These are phyloP conservation scores for Sander lucioperca DNA, from an alignment of 2,113 vertebrate species.

Conservation along the genomic window DNA sequence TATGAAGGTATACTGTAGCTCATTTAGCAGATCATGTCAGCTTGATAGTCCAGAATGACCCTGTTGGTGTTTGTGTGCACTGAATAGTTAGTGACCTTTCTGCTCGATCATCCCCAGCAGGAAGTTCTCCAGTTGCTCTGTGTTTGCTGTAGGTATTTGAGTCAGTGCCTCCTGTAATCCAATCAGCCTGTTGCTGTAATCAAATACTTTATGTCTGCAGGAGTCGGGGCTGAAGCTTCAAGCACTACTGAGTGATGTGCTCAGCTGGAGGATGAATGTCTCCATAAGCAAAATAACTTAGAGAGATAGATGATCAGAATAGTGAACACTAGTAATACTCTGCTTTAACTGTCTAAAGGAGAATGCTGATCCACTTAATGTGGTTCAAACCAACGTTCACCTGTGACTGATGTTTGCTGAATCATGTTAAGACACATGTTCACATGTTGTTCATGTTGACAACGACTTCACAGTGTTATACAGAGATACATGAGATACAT, in stretches of 20 bases:
- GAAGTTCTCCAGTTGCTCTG: constrained; percentile 56
- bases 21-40: neutral
- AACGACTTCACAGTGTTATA: neutral
- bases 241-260: constrained; percentile 73
- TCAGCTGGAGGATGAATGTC: constrained; percentile 68
- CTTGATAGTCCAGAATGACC: constrained; percentile 2
- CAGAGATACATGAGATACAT: neutral
- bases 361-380: neutral
- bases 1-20: neutral
- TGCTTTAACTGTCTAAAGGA: neutral
- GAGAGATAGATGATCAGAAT: constrained; percentile 33
- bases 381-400: neutral
- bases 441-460: constrained; percentile 15
- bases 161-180: constrained; percentile 71
- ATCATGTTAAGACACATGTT: neutral
- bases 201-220: constrained; percentile 70
- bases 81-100: constrained; percentile 14
- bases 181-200: constrained; percentile 76
- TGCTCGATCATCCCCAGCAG: constrained; percentile 41
- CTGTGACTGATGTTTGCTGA: neutral
- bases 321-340: constrained; percentile 6
- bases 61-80: neutral
- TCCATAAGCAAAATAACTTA: constrained; percentile 46
- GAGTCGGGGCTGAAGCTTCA: constrained; percentile 35
- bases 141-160: constrained; percentile 67